Evolutionary conservation across 2,797 vertebrate genomes (phyloP).

Genomic region (Alcedo atthis): DNA sequence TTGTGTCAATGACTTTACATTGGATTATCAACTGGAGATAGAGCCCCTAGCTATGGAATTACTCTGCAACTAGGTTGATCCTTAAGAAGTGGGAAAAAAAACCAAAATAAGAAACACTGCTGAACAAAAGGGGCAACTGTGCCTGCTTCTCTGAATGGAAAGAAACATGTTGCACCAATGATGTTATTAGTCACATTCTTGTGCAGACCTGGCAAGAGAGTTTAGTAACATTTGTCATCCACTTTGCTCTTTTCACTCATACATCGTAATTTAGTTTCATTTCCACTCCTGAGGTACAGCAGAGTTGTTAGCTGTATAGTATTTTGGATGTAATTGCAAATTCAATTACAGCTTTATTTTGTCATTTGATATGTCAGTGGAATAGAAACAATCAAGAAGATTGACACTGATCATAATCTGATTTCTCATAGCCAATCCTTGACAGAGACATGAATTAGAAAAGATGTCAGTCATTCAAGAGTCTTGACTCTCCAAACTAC

Average conservation of each 20-base stretch:
- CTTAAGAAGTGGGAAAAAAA: background rate
- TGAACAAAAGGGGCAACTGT: background rate
- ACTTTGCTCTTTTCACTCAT: constrained; percentile 30
- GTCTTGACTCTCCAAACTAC: background rate
- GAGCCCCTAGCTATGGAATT: background rate
- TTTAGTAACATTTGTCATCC: constrained; percentile 24
- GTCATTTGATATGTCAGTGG: constrained; percentile 54
- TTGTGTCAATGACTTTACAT: background rate
- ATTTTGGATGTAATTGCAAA: constrained; percentile 63
- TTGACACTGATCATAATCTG: constrained; percentile 65
- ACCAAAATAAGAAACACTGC: background rate
- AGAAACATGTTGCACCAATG: background rate
- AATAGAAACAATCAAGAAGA: constrained; percentile 74
- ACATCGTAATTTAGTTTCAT: constrained; percentile 34
- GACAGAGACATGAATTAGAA: constrained; percentile 48
- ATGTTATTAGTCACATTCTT: background rate
- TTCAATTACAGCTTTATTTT: constrained; percentile 64
- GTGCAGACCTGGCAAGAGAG: background rate
- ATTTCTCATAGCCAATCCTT: constrained; percentile 62
- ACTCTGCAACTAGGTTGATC: background rate
- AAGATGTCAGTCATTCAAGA: constrained; percentile 46
- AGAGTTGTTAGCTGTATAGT: constrained; percentile 41
- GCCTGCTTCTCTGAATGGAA: background rate
- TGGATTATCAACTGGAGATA: background rate
- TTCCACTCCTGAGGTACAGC: constrained; percentile 8